Base-by-base conservation (phyloP, 2,113 vertebrate genomes). In the Hippocampus zosterae region DNA sequence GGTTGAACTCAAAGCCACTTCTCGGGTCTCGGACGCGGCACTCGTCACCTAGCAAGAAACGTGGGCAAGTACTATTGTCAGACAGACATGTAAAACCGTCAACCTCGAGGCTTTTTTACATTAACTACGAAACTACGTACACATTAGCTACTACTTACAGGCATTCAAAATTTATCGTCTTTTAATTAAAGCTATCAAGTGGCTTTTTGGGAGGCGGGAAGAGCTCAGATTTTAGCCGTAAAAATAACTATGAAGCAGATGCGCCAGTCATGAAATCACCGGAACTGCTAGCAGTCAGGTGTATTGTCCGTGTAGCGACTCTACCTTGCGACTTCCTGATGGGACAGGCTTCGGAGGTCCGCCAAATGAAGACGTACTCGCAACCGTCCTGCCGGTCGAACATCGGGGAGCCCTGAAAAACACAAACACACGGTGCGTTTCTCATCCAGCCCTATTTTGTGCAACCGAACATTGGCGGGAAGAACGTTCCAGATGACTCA, bases 301-400 rank as follows among this genome's bases (percentile, higher is more conserved):
- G 13, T 27, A 27, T 57, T 5, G 23, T 29, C 27, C 5, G 57
- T 18, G 57, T 18, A 13, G 15, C n/a, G 27, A 33, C 10, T 2
- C 10, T 33, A 96, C 97, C 97, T 88, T 94, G 91, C 50, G 88
- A 89, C 83, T 86, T 94, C 82, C 76, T 88, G 70, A 98, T 74
- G 0, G 95, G 95, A 67, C 97, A 99, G 16, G 97, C 96, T 73
- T 95, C 95, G 16, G 96, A 91, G 0, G 96, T 98, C 83, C 94
- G 94, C 97, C 96, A 99, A 65, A 96, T 78, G 75, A 99, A 99
- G 27, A 98, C 91, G 4, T 93, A 98, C 64, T 99, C 96, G 81
- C 97, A 99, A 2, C 89, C 92, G 1, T 92, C 89, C 72, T 80
- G 75, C 19, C 93, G 90, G 76, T 96, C 94, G 59, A 97, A 94